These are phyloP conservation scores for Andrena fulva DNA, from an alignment of 2,888 invertebrate species.

Conservation along the genomic window DNA sequence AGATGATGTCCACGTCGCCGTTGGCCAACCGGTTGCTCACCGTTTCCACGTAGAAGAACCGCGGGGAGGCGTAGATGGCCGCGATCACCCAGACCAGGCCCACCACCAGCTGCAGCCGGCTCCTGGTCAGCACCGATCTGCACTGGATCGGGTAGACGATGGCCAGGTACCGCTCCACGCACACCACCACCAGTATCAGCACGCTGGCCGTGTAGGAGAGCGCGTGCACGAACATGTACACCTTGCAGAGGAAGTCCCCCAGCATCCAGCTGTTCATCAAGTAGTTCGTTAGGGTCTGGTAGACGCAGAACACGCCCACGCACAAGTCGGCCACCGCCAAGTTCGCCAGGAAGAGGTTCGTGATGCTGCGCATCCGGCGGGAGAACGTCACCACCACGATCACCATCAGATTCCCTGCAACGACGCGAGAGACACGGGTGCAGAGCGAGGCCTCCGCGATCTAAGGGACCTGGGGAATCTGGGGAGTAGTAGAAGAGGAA, in stretches of 20 bases:
- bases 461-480: too few species aligned
- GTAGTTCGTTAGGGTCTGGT: conserved; percentile 94
- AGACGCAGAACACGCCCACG: conserved; percentile 96
- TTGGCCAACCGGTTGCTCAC: conserved; percentile 88
- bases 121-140: conserved; percentile 92
- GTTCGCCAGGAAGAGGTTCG: conserved; percentile 96
- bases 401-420: conserved; percentile 93
- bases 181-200: conserved; percentile 94
- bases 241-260: conserved; percentile 94
- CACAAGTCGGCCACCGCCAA: conserved; percentile 96
- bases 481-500: too few species aligned
- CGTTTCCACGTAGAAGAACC: conserved; percentile 93
- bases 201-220: conserved; percentile 96
- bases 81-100: conserved; percentile 93
- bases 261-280: conserved; percentile 92
- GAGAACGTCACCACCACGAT: conserved; percentile 94
- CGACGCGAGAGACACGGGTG: background rate
- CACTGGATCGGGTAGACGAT: conserved; percentile 94
- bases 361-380: conserved; percentile 93
- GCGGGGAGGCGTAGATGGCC: conserved; percentile 93
- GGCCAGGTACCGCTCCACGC: conserved; percentile 94
- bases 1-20: conserved; percentile 89
- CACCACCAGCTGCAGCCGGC: conserved; percentile 91
- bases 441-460: too few species aligned
- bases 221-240: conserved; percentile 95